These are phyloP conservation scores for Acronicta alni DNA, from an alignment of 2,888 invertebrate genomes.

Conservation along the genomic window DNA sequence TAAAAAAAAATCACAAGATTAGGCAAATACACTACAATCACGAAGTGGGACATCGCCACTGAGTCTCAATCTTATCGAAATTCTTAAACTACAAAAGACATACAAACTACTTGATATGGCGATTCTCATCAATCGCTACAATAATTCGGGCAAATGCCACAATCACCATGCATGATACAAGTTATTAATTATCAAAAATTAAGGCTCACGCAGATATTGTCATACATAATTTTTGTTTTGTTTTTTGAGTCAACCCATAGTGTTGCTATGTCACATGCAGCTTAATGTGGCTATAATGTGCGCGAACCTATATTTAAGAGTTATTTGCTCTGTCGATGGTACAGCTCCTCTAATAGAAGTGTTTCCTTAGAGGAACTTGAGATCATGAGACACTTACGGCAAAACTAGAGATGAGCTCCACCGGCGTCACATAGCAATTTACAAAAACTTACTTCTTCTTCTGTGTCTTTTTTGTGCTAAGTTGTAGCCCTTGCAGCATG, in stretches of 20 bases:
- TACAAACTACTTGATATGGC: background rate
- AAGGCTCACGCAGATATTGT: too few relatives aligned
- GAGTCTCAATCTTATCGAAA: slow-evolving; percentile 13
- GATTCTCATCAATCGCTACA: background rate
- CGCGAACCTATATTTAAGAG: background rate
- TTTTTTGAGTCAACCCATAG: too few relatives aligned
- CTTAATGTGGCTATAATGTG: background rate
- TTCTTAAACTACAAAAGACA: slow-evolving; percentile 12
- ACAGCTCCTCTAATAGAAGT: slow-evolving; percentile 9
- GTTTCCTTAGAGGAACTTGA: background rate
- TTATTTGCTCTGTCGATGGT: slow-evolving; percentile 1
- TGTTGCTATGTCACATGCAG: too few relatives aligned
- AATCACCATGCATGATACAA: slow-evolving; percentile 15
- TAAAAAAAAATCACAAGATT: slow-evolving; percentile 16
- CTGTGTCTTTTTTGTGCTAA: slow-evolving; percentile 3
- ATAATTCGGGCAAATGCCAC: background rate
- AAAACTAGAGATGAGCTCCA: background rate
- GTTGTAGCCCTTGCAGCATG: slow-evolving; percentile 27
- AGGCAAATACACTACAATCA: slow-evolving; percentile 16
- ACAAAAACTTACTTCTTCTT: slow-evolving; percentile 14
- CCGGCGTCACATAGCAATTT: background rate
- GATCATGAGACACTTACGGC: background rate
- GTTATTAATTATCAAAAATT: too few relatives aligned
- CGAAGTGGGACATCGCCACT: slow-evolving; percentile 40
- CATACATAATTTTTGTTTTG: too few relatives aligned